Evolutionary conservation across 2,888 invertebrate species (phyloP), one percentile per base, ranked within the genome.

Genomic region (Mimumesa dahlbomi): DNA sequence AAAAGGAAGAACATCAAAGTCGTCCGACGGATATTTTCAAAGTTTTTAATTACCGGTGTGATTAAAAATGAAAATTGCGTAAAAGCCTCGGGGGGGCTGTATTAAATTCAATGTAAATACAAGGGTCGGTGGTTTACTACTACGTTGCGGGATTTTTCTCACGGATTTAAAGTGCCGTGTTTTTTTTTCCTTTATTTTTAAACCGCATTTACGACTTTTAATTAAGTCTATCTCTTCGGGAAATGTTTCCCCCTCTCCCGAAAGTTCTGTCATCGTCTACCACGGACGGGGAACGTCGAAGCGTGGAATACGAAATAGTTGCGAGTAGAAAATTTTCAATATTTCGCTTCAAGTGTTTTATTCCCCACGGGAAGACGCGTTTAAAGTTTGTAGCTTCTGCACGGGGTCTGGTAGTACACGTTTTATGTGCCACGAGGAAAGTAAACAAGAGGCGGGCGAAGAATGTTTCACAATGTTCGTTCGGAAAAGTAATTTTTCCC

Each of bases 311-410:
- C 5, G 46, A 16, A 29, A 46, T 46, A 22, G 25, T 46, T 29
- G n/a, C 6, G 46, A 40, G 22, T 42, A 45, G n/a, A n/a, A 57
- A 56, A 63, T 63, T 63, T 49, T 56, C 56, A 49, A 63, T 63
- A 46, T 45, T 40, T 25, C 53, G 40, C 42, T 13, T n/a, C 13
- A 21, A 45, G 7, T 34, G 40, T 34, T 54, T 48, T 40, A 29
- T 42, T 56, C 31, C 31, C 34, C 13, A 9, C 14, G 5, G 16
- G 25, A 45, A 57, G 46, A 31, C 22, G 56, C 31, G 19, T 56
- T 63, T 56, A 48, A 63, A 63, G 48, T 56, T 63, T 40, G 48
- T 6, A 49, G 40, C 31, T 42, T 21, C 31, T 31, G 59, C 34
- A 34, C 42, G 18, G n/a, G n/a, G 18, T 9, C 49, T 49, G 49